Conservation (phyloP, 2,888 invertebrate genomes). For the Autographa gamma region DNA sequence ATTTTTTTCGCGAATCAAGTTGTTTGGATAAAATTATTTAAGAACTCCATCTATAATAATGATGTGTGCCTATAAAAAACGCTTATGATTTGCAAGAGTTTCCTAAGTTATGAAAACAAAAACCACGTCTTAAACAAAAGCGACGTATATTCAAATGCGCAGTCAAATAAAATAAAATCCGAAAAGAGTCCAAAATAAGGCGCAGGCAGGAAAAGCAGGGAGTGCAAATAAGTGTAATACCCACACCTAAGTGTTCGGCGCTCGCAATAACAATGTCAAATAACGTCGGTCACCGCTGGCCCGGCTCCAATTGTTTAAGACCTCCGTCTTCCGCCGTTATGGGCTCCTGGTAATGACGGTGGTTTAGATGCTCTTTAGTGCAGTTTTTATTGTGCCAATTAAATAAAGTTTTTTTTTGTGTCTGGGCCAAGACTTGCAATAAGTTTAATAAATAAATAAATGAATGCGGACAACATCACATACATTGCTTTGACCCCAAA, state of each 20-base stretch:
- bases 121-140: not conserved
- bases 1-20: too few relatives aligned
- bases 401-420: too few relatives aligned
- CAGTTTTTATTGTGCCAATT: not conserved
- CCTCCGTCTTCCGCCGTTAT: conserved; percentile 48
- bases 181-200: not conserved
- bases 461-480: too few relatives aligned
- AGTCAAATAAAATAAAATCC: not conserved
- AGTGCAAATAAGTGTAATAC: conserved; percentile 16
- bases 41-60: too few relatives aligned
- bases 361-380: conserved; percentile 36
- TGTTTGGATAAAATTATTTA: too few relatives aligned
- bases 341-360: conserved; percentile 33
- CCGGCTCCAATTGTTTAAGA: conserved; percentile 56
- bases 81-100: too few relatives aligned
- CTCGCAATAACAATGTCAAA: conserved; percentile 48
- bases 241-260: conserved; percentile 34
- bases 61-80: too few relatives aligned
- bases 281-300: conserved; percentile 51
- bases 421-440: too few relatives aligned
- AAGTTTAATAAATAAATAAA: too few relatives aligned
- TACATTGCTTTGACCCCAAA: too few relatives aligned
- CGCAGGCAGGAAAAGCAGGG: conserved; percentile 3
- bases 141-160: not conserved
- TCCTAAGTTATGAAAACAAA: not conserved